These are phyloP conservation scores for Andrena praecox DNA, from an alignment of 2,888 invertebrate species.

Conservation along the genomic window DNA sequence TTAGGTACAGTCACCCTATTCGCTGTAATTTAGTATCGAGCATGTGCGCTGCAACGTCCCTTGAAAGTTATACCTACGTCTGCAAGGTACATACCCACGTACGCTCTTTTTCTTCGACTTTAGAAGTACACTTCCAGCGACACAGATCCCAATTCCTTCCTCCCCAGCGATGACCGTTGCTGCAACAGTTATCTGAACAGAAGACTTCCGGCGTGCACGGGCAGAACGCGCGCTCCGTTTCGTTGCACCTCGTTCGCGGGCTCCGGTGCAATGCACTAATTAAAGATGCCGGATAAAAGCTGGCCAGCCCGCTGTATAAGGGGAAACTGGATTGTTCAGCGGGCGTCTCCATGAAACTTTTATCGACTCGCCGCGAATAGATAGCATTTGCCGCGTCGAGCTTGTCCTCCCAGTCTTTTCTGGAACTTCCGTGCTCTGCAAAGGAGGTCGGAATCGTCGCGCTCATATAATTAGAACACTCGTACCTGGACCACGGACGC, in stretches of 20 bases:
- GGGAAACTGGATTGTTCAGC: conserved; percentile 36
- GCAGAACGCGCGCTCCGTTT: conserved; percentile 22
- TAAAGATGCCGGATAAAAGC: conserved; percentile 48
- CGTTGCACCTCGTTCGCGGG: conserved; percentile 24
- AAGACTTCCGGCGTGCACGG: background rate
- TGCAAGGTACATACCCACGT: background rate
- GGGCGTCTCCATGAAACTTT: conserved; percentile 52
- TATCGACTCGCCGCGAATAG: conserved; percentile 44
- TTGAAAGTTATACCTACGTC: too few species aligned
- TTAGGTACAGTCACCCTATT: too few species aligned
- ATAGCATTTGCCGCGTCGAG: conserved; percentile 10
- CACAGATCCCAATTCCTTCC: background rate
- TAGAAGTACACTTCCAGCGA: background rate
- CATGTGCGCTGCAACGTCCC: too few species aligned
- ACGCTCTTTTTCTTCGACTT: background rate
- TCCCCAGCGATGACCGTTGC: background rate
- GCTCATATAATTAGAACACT: background rate
- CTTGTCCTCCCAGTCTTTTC: background rate
- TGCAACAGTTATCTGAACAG: background rate
- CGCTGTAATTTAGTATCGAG: too few species aligned
- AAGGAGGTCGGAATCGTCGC: conserved; percentile 5
- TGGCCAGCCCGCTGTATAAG: conserved; percentile 18
- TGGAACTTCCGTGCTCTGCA: background rate
- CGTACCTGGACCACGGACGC: background rate
- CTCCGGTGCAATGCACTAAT: conserved; percentile 42